phyloP scores from a whole-genome alignment of 2,113 vertebrate genomes.

The Gavia stellata region DNA sequence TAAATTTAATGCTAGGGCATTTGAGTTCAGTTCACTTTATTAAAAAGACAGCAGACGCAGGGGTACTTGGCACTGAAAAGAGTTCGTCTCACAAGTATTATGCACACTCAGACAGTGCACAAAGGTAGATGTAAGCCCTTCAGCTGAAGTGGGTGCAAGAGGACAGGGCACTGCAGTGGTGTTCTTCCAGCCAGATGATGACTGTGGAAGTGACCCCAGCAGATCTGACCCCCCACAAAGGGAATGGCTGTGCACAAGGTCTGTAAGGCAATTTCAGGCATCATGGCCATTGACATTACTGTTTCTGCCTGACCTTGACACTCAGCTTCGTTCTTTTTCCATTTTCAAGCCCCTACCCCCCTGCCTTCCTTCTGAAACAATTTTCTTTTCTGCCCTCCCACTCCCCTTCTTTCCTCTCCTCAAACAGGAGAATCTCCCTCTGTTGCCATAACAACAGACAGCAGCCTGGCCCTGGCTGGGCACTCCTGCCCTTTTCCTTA shows the following conservation, averaged over 20 bases:
- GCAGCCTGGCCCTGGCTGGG: neutral
- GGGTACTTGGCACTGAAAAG: neutral
- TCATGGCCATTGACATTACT: neutral
- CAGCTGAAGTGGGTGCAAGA: neutral
- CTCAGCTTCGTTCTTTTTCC: neutral
- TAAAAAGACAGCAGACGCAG: neutral
- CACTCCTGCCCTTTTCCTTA: conserved; percentile 30
- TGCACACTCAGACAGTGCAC: neutral
- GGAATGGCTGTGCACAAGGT: neutral
- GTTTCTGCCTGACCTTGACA: neutral
- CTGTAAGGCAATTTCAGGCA: neutral
- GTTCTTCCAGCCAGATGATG: neutral
- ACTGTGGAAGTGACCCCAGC: neutral
- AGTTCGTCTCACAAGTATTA: neutral
- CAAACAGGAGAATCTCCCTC: neutral
- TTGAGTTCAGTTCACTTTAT: neutral
- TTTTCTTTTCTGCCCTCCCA: neutral
- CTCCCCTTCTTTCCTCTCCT: neutral
- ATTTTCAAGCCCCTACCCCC: neutral
- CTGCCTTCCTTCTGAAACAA: neutral
- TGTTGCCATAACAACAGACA: conserved; percentile 49
- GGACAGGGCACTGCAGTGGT: fast-evolving
- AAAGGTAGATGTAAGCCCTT: neutral
- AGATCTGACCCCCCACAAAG: neutral
- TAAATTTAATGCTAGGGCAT: neutral